Evolutionary conservation across 2,113 vertebrate genomes (phyloP).

Genomic region (Etia nguti): DNA sequence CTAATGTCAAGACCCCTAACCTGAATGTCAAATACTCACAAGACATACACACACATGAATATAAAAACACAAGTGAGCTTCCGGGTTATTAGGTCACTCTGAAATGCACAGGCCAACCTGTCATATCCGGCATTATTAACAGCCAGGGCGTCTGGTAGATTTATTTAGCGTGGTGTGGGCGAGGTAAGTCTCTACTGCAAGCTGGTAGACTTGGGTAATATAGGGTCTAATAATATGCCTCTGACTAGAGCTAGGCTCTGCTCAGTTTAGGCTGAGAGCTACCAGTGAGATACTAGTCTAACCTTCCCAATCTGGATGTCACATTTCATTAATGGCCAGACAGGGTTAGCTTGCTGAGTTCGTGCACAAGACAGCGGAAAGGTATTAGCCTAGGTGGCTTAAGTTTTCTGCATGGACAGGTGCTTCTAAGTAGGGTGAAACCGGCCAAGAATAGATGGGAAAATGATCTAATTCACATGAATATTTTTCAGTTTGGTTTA

Average conservation of each 20-base stretch:
- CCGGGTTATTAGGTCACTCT: conserved; percentile 48
- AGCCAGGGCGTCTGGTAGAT: conserved; percentile 46
- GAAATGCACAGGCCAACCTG: conserved; percentile 49
- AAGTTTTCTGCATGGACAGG: neutral
- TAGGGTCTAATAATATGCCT: conserved; percentile 31
- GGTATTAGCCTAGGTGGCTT: neutral
- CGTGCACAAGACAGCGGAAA: neutral
- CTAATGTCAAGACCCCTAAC: conserved; percentile 10
- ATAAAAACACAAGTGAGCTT: conserved; percentile 36
- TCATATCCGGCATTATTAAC: conserved; percentile 62
- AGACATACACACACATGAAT: neutral
- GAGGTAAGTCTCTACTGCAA: conserved; percentile 14
- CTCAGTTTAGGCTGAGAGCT: conserved; percentile 2
- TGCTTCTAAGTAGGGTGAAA: neutral
- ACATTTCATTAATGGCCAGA: neutral
- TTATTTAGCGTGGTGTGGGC: conserved; percentile 60
- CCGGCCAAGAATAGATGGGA: neutral
- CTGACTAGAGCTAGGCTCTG: conserved; percentile 1
- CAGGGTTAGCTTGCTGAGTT: neutral
- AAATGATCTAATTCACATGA: neutral
- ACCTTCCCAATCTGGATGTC: neutral
- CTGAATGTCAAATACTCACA: conserved; percentile 6
- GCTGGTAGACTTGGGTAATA: conserved; percentile 14
- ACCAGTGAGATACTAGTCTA: conserved; percentile 6
- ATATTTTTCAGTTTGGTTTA: neutral